Percentiles rank a stretch among this genome's conserved stretches.
These are phyloP conservation scores for Copidosoma aretas DNA, from an alignment of 2,888 invertebrate genomes.

Conservation along the genomic window DNA sequence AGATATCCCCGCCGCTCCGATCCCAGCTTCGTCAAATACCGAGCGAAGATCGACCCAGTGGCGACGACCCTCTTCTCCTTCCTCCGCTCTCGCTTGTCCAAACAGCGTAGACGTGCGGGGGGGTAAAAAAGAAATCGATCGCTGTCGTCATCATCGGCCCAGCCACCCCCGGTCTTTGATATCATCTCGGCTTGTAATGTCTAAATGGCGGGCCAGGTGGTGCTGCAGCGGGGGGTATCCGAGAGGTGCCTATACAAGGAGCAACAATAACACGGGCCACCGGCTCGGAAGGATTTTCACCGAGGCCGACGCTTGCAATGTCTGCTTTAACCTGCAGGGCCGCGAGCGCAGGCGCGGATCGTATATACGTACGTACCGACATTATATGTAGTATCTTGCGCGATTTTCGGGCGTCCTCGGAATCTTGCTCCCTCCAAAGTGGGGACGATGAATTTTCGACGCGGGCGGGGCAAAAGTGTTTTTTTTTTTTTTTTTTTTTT, in stretches of 20 bases:
- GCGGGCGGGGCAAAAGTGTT: too few species aligned
- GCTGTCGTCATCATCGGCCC: not conserved
- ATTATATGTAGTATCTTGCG: too few species aligned
- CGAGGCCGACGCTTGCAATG: slow-evolving; percentile 12
- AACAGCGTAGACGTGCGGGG: not conserved
- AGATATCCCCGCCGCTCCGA: not conserved
- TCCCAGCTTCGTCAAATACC: slow-evolving; percentile 20
- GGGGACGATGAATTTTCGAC: too few species aligned
- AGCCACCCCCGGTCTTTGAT: not conserved
- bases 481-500: too few species aligned
- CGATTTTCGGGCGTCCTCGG: too few species aligned
- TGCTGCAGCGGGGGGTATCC: too few species aligned
- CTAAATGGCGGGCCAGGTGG: too few species aligned
- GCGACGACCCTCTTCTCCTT: slow-evolving; percentile 10
- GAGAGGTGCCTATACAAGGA: not conserved
- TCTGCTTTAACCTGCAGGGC: slow-evolving; percentile 12
- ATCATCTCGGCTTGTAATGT: too few species aligned
- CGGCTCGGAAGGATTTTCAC: slow-evolving; percentile 31
- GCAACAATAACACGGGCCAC: slow-evolving; percentile 31
- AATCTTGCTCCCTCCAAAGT: too few species aligned
- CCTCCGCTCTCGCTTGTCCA: not conserved
- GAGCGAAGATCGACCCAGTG: slow-evolving; percentile 21
- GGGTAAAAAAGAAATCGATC: slow-evolving; percentile 10
- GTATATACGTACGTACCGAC: too few species aligned
- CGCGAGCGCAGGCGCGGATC: not conserved